phyloP scores from a whole-genome alignment of 2,113 vertebrate genomes.

The Brienomyrus brachyistius region DNA sequence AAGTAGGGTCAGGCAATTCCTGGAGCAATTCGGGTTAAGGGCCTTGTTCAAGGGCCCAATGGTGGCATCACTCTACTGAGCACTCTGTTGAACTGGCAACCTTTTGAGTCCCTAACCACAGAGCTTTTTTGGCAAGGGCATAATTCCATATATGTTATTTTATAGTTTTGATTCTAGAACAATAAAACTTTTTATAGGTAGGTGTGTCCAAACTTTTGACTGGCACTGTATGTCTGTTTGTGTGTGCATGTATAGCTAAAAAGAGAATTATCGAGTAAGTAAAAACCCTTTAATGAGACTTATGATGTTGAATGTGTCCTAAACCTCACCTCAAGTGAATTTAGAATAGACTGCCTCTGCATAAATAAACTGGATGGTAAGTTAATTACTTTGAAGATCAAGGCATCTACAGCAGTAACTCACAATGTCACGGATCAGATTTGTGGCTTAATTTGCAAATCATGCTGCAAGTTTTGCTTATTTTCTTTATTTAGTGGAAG shows the following conservation, averaged over 20 bases:
- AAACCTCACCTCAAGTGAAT: background rate
- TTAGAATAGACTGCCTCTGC: background rate
- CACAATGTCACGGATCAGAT: background rate
- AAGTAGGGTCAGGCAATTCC: background rate
- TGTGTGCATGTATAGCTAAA: background rate
- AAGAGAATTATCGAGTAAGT: background rate
- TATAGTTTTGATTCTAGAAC: background rate
- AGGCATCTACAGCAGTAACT: background rate
- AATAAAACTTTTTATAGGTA: background rate
- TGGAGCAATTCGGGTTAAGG: too few species aligned
- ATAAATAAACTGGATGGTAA: background rate
- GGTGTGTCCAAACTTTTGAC: background rate
- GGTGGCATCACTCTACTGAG: too few species aligned
- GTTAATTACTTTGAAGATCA: background rate
- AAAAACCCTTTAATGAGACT: background rate
- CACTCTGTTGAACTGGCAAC: too few species aligned
- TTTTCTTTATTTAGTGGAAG: background rate
- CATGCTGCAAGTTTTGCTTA: background rate
- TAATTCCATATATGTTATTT: too few species aligned
- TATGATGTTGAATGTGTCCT: background rate
- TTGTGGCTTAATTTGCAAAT: background rate
- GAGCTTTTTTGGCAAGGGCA: too few species aligned
- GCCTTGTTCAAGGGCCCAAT: too few species aligned
- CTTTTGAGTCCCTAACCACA: too few species aligned
- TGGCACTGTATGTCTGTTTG: background rate